Conservation (phyloP, 2,797 vertebrate species). For the Gymnothorax javanicus region DNA sequence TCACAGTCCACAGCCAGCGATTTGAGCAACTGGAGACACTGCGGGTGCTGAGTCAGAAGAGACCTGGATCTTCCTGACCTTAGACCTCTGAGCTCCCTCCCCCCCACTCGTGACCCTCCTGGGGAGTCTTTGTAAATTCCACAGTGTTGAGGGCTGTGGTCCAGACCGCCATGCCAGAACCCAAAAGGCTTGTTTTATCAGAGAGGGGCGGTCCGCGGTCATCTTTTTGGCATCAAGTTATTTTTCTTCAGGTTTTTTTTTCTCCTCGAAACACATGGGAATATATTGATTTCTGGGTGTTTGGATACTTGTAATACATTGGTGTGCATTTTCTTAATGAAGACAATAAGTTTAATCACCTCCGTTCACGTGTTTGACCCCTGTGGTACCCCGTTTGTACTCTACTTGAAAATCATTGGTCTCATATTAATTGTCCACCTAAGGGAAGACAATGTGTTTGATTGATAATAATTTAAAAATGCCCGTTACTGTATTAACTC, state of each 20-base stretch:
- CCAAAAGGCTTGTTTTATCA: neutral
- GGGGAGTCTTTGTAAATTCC: neutral
- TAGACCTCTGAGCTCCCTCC: conserved; percentile 56
- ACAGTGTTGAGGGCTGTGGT: neutral
- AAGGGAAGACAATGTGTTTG: conserved; percentile 16
- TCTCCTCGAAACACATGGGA: conserved; percentile 14
- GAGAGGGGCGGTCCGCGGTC: neutral
- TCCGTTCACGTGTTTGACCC: neutral
- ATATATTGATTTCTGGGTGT: conserved; percentile 21
- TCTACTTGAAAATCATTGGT: neutral
- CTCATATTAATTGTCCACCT: conserved; percentile 15
- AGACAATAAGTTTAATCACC: neutral
- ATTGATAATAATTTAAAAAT: conserved; percentile 4
- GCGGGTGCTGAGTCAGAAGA: conserved; percentile 80
- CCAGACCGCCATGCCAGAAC: neutral
- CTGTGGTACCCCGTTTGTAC: neutral
- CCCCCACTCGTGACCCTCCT: neutral
- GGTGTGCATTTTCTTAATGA: conserved; percentile 22
- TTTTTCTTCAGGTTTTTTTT: conserved; percentile 5
- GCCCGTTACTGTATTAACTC: conserved; percentile 6
- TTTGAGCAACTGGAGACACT: conserved; percentile 90
- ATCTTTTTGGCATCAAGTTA: conserved; percentile 4
- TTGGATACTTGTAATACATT: conserved; percentile 11
- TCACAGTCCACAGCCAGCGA: conserved; percentile 84
- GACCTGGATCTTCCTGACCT: conserved; percentile 89